A percentile compares a stretch with the other conserved stretches of the same genome.
These are phyloP conservation scores for Drosophila meridiana DNA, from an alignment of 2,888 invertebrate species.

Conservation along the genomic window DNA sequence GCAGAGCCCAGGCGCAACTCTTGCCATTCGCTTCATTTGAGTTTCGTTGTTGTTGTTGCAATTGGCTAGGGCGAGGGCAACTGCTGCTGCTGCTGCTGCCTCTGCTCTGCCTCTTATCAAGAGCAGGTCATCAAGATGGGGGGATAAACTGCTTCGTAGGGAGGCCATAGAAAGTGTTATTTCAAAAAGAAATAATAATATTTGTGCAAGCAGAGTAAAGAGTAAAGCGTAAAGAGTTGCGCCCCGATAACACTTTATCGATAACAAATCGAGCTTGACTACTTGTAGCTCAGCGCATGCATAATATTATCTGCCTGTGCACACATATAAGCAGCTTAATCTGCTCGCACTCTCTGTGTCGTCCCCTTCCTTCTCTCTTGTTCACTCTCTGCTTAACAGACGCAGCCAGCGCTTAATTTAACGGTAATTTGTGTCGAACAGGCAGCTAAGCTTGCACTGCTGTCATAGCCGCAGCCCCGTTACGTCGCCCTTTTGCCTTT, in stretches of 20 bases:
- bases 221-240: background rate
- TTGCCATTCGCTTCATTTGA: slow-evolving; percentile 63
- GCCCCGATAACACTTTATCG: slow-evolving; percentile 8
- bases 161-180: slow-evolving; percentile 65
- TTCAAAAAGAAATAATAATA: slow-evolving; percentile 27
- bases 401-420: slow-evolving; percentile 68
- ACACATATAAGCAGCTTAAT: slow-evolving; percentile 10
- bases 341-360: background rate
- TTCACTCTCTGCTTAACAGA: slow-evolving; percentile 17
- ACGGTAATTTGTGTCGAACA: slow-evolving; percentile 70
- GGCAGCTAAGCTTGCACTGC: slow-evolving; percentile 37
- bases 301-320: background rate
- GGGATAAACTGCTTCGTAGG: slow-evolving; percentile 33
- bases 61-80: slow-evolving; percentile 46
- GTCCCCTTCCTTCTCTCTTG: background rate
- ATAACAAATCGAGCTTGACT: slow-evolving; percentile 2
- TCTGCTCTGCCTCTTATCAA: slow-evolving; percentile 56
- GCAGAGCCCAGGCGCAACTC: slow-evolving; percentile 41
- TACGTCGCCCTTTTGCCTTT: background rate
- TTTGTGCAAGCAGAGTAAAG: slow-evolving; percentile 9
- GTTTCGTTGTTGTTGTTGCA: slow-evolving; percentile 36
- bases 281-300: slow-evolving; percentile 2
- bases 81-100: slow-evolving; percentile 21
- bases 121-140: slow-evolving; percentile 70
- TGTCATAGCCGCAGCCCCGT: slow-evolving; percentile 15